Conservation (phyloP, 1,140 invertebrate genomes). For the Drosophila sulfurigaster region DNA sequence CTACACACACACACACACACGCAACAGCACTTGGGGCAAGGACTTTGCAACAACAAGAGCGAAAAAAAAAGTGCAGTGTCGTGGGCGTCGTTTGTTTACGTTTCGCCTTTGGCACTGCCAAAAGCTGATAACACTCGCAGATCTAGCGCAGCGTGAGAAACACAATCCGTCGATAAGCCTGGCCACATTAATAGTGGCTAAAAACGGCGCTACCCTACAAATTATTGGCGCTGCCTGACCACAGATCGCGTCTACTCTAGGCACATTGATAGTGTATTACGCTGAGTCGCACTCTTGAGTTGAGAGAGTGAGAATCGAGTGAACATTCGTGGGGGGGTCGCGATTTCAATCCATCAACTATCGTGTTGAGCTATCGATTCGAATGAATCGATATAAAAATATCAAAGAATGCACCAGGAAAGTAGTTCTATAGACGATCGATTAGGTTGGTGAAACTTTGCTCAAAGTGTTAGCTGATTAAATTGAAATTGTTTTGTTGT, state of each 20-base stretch:
- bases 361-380: background rate
- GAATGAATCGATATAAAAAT: too few relatives aligned
- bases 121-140: slow-evolving; percentile 49
- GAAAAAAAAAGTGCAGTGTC: slow-evolving; percentile 8
- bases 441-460: too few relatives aligned
- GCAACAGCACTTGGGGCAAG: slow-evolving; percentile 45
- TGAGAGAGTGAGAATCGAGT: too few relatives aligned
- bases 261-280: background rate
- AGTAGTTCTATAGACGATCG: too few relatives aligned
- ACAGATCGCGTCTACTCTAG: background rate
- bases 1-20: too few relatives aligned
- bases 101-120: slow-evolving; percentile 49
- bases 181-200: slow-evolving; percentile 24
- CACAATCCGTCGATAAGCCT: slow-evolving; percentile 73
- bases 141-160: slow-evolving; percentile 75
- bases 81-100: slow-evolving; percentile 80
- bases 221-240: too few relatives aligned
- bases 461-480: too few relatives aligned
- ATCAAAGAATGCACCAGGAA: too few relatives aligned
- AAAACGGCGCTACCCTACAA: background rate
- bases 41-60: slow-evolving; percentile 35
- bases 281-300: background rate
- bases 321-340: background rate
- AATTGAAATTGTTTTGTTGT: too few relatives aligned
- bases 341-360: background rate